phyloP scores from a whole-genome alignment of 2,888 invertebrate species.

The Chymomyza fuscimana region DNA sequence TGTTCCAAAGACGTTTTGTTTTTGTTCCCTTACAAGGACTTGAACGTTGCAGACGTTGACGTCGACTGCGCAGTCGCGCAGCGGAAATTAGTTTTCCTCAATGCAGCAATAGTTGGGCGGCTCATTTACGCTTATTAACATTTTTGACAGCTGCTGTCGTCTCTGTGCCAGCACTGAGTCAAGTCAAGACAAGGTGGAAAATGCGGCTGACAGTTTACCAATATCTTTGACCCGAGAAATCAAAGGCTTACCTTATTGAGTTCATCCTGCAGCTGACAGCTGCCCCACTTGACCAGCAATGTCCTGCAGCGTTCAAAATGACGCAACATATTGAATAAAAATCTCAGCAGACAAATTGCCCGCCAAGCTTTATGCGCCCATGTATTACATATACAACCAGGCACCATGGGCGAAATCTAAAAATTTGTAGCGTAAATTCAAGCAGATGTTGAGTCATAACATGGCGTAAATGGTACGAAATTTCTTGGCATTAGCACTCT shows the following conservation, averaged over 20 bases:
- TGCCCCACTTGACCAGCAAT: slow-evolving; percentile 47
- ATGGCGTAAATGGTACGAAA: no score
- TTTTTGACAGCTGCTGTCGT: slow-evolving; percentile 57
- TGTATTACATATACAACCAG: not conserved
- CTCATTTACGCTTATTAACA: slow-evolving; percentile 73
- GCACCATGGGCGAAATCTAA: no score
- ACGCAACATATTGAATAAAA: not conserved
- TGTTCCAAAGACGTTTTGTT: no score
- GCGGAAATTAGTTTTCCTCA: slow-evolving; percentile 67
- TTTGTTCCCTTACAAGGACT: not conserved
- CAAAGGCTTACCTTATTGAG: slow-evolving; percentile 55
- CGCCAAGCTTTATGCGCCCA: slow-evolving; percentile 7
- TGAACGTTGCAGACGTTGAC: not conserved
- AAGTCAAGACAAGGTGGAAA: slow-evolving; percentile 2
- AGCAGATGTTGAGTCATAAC: no score
- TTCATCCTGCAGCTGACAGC: slow-evolving; percentile 57
- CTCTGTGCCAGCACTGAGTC: slow-evolving; percentile 48
- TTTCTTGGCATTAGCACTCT: no score
- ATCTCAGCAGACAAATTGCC: slow-evolving; percentile 1
- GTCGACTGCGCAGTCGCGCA: slow-evolving; percentile 8
- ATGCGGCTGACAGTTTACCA: not conserved
- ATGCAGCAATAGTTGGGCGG: slow-evolving; percentile 56
- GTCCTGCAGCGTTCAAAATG: slow-evolving; percentile 51
- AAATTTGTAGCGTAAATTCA: no score
- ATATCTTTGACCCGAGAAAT: slow-evolving; percentile 25